Conservation (phyloP, 1,140 invertebrate genomes). For the Lepidurus couesii region DNA sequence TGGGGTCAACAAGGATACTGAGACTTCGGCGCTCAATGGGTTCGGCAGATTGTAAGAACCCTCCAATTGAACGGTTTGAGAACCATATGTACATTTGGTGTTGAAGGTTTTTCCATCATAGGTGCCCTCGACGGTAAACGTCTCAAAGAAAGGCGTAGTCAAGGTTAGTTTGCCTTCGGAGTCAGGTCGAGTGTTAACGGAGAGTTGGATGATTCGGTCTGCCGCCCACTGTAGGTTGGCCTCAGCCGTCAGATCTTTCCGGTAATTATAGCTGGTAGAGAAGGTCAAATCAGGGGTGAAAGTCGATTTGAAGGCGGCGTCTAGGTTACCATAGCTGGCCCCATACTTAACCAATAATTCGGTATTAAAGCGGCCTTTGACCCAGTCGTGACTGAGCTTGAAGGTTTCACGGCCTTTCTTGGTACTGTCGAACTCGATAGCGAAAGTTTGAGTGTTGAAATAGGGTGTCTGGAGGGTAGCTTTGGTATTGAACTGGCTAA, state of each 20-base stretch:
- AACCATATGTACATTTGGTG: not conserved
- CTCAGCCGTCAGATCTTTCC: constrained; percentile 10
- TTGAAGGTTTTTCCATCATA: not conserved
- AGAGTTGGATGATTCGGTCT: constrained; percentile 6
- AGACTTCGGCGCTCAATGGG: not conserved
- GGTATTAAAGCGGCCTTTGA: not conserved
- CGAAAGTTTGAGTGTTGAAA: constrained; percentile 8
- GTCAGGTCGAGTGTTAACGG: not conserved
- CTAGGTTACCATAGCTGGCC: not conserved
- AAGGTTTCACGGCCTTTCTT: constrained; percentile 9
- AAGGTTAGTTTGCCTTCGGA: not conserved
- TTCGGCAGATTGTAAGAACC: not conserved
- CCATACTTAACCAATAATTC: not conserved
- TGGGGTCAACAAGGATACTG: constrained; percentile 28
- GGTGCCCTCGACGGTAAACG: not conserved
- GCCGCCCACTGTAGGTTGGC: not conserved
- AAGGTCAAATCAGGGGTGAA: not conserved
- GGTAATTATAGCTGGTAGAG: not conserved
- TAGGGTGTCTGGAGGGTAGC: constrained; percentile 27
- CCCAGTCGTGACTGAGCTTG: not conserved
- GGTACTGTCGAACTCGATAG: constrained; percentile 8
- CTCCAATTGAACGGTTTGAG: not conserved
- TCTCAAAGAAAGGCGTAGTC: not conserved
- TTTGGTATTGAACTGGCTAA: not conserved
- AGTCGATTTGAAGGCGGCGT: not conserved